These are phyloP conservation scores for Chrosomus eos DNA, from an alignment of 2,797 vertebrate genomes.

Conservation along the genomic window DNA sequence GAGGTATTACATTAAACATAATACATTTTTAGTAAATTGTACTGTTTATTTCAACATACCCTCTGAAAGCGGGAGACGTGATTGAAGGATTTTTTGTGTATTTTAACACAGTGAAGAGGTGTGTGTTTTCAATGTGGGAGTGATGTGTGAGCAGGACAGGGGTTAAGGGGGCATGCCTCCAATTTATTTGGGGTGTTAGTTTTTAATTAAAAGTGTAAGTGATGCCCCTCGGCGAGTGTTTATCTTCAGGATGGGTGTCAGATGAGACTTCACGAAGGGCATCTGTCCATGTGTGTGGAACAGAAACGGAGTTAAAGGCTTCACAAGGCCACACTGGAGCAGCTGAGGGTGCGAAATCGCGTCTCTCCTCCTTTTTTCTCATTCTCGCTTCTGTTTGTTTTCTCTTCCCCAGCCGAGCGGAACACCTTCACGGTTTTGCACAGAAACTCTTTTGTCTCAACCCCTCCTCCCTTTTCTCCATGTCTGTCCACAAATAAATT, in stretches of 20 bases:
- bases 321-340: conserved; percentile 40
- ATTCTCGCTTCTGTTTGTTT: conserved; percentile 52
- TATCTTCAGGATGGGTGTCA: conserved; percentile 52
- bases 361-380: conserved; percentile 31
- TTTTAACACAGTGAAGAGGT: neutral
- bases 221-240: conserved; percentile 60
- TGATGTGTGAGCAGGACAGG: conserved; percentile 23
- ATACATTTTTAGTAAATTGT: neutral
- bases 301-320: neutral
- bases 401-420: conserved; percentile 35
- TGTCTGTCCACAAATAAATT: conserved; percentile 37
- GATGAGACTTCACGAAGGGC: neutral
- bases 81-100: neutral
- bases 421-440: conserved; percentile 48
- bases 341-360: conserved; percentile 69
- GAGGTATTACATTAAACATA: neutral
- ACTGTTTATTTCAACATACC: neutral
- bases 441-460: conserved; percentile 45
- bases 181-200: conserved; percentile 75
- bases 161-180: conserved; percentile 62
- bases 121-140: conserved; percentile 21
- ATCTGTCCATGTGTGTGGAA: conserved; percentile 29
- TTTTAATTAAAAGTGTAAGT: conserved; percentile 82
- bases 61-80: neutral
- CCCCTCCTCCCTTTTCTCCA: neutral